Evolutionary conservation across 2,113 vertebrate genomes (phyloP).

Genomic region (Gambusia affinis): DNA sequence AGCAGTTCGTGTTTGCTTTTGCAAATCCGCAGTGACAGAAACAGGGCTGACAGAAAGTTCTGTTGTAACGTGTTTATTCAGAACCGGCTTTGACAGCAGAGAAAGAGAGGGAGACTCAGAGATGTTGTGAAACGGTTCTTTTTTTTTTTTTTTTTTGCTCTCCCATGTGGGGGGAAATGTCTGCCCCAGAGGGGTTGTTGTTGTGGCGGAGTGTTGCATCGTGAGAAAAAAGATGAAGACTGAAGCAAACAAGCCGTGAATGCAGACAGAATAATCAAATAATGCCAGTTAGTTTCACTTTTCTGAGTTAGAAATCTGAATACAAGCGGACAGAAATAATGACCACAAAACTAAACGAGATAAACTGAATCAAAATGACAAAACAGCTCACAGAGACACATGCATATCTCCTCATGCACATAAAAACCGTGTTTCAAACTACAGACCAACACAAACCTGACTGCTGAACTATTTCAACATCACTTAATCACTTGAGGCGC

Average conservation of each 20-base stretch:
- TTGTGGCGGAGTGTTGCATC: slow-evolving; percentile 75
- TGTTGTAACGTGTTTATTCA: slow-evolving; percentile 83
- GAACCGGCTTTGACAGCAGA: slow-evolving; percentile 76
- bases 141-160: slow-evolving; percentile 6
- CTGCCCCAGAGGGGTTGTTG: slow-evolving; percentile 19
- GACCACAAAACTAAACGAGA: slow-evolving; percentile 47
- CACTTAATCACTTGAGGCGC: too few species aligned
- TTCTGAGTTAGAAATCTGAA: slow-evolving; percentile 79
- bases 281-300: slow-evolving; percentile 82
- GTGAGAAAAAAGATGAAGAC: slow-evolving; percentile 71
- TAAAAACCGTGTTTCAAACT: slow-evolving; percentile 68
- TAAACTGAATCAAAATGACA: slow-evolving; percentile 71
- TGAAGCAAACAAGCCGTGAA: slow-evolving; percentile 76
- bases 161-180: slow-evolving; percentile 31
- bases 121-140: slow-evolving; percentile 25
- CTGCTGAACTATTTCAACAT: background rate
- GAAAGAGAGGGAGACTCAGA: slow-evolving; percentile 33
- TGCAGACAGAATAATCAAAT: slow-evolving; percentile 66
- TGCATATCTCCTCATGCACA: slow-evolving; percentile 77
- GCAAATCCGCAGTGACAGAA: slow-evolving; percentile 34
- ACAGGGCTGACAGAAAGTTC: slow-evolving; percentile 49
- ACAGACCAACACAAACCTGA: slow-evolving; percentile 65
- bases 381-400: slow-evolving; percentile 72
- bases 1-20: slow-evolving; percentile 8
- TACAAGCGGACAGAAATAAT: slow-evolving; percentile 84